phyloP scores from a whole-genome alignment of 2,888 invertebrate genomes.

The Temnothorax rugatulus region DNA sequence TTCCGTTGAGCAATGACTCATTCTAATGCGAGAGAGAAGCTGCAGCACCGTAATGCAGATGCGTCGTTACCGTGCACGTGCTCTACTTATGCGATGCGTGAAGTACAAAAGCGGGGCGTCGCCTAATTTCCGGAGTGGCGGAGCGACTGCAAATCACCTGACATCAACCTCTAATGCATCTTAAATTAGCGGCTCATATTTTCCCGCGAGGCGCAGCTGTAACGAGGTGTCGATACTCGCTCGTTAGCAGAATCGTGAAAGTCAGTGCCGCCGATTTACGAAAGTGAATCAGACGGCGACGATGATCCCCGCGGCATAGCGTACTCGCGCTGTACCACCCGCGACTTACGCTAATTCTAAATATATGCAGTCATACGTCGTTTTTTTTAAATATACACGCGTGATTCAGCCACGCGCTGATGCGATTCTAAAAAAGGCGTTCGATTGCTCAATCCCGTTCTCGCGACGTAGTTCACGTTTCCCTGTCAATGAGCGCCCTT shows the following conservation, averaged over 20 bases:
- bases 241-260: constrained; percentile 13
- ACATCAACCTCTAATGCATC: constrained; percentile 15
- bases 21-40: constrained; percentile 15
- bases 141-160: constrained; percentile 30
- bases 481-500: constrained; percentile 30
- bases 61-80: constrained; percentile 33
- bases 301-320: neutral
- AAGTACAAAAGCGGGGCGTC: constrained; percentile 18
- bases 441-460: constrained; percentile 38
- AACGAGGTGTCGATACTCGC: constrained; percentile 11
- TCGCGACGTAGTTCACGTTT: constrained; percentile 31
- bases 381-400: constrained; percentile 45
- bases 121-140: constrained; percentile 42
- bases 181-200: constrained; percentile 33
- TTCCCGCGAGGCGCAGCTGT: neutral
- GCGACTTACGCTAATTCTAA: constrained; percentile 34
- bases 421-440: constrained; percentile 49
- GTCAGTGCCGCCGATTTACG: constrained; percentile 36
- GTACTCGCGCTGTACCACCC: constrained; percentile 4
- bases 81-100: constrained; percentile 8
- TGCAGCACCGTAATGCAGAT: constrained; percentile 29
- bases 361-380: constrained; percentile 33
- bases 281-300: constrained; percentile 34
- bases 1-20: constrained; percentile 26
- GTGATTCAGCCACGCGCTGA: constrained; percentile 40